Percentiles rank a stretch among this genome's conserved stretches.
phyloP scores from a whole-genome alignment of 2,888 invertebrate genomes.

The Limnephilus marmoratus region DNA sequence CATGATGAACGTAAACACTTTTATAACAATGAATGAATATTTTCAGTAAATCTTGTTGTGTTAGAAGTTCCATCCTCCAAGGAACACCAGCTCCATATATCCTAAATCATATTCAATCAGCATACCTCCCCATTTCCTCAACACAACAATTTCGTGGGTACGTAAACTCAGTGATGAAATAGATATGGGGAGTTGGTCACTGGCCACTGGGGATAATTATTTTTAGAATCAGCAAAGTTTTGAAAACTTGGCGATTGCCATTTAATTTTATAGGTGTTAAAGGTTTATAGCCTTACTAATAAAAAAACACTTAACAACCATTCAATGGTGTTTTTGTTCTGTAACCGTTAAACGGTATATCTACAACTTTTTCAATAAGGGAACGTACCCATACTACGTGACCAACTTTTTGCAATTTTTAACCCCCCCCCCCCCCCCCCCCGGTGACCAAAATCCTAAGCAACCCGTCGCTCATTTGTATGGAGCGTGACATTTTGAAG shows the following conservation, averaged over 20 bases:
- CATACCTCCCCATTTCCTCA: not conserved
- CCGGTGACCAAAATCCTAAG: no score
- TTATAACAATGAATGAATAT: not conserved
- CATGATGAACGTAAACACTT: no score
- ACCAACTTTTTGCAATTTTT: no score
- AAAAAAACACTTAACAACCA: no score
- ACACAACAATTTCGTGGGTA: not conserved
- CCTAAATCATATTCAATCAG: conserved; percentile 2
- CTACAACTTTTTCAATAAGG: no score
- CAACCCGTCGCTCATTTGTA: no score
- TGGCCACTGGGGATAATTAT: not conserved
- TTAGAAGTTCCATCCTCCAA: not conserved
- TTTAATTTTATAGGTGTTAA: not conserved
- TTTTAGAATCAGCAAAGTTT: not conserved
- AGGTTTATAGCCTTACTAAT: no score
- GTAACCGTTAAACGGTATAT: no score
- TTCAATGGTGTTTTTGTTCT: no score
- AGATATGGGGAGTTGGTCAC: not conserved
- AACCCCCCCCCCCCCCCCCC: no score
- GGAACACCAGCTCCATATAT: not conserved
- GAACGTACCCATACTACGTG: no score
- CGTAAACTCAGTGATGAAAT: not conserved
- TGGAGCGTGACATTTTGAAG: no score
- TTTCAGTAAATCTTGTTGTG: not conserved
- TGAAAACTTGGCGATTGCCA: not conserved